Evolutionary conservation across 2,797 vertebrate species (phyloP), one percentile per base, ranked within the genome.

Genomic region (Pangasius mekongensis): DNA sequence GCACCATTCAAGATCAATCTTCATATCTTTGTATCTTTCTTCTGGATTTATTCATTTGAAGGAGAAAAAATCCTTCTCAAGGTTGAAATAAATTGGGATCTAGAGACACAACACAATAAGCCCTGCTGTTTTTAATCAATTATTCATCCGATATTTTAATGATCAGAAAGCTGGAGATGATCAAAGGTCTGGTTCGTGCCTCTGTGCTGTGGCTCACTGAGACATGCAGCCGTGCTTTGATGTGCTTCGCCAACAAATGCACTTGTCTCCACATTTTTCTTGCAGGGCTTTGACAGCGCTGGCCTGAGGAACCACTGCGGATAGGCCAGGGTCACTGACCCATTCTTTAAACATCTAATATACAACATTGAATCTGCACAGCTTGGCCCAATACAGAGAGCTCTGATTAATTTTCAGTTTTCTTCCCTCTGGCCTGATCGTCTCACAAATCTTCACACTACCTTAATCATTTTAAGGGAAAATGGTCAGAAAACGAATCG

Each of bases 121-220:
- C 92, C 93, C 94, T 95, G 93, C 94, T 94, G 93, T 95, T 96
- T 96, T 95, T 94, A 96, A 96, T 97, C 95, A 97, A 97, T 96
- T 96, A 97, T 97, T 96, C 95, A 97, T 96, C 92, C 93, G 95
- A 96, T 96, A 96, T 96, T 96, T 96, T 96, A 96, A 96, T 96
- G 95, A 96, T 97, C 95, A 95, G 94, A 95, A 95, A 94, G 94
- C 95, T 94, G 89, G 93, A 90, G 91, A 94, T 95, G 95, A 97
- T 97, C 96, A 97, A 96, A 97, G 96, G 91, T 91, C 87, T 39
- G 88, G 94, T 93, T 94, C 87, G 66, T 94, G 94, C 94, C 93
- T 93, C 93, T 93, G 94, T 95, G 95, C 94, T 92, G 95, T 92
- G 92, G 92, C 95, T 94, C 91, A 73, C 93, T 93, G 94, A 96